phyloP scores from a whole-genome alignment of 2,113 vertebrate species.

The Trogon melanurus region DNA sequence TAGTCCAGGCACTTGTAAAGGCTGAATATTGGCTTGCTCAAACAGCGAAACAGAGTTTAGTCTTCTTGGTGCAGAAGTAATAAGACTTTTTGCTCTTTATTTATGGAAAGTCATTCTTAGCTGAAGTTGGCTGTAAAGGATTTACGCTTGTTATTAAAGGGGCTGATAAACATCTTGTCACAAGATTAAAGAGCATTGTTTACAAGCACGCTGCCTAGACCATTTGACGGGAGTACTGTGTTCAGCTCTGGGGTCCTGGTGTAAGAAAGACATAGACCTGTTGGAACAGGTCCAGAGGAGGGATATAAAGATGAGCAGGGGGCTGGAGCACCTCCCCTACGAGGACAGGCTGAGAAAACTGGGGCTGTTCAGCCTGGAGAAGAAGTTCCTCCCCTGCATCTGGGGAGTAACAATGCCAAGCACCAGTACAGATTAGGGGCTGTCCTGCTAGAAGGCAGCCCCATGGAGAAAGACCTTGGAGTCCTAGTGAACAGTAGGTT shows the following conservation, averaged over 20 bases:
- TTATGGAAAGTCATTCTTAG: conserved; percentile 14
- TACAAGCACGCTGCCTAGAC: background rate
- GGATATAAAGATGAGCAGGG: background rate
- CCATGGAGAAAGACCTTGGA: no score
- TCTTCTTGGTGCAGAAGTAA: background rate
- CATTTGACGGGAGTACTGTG: background rate
- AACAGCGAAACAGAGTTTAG: background rate
- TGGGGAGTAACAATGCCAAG: no score
- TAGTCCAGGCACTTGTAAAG: background rate
- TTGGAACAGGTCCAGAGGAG: background rate
- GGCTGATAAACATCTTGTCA: background rate
- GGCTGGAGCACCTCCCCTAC: background rate
- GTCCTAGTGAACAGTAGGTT: no score
- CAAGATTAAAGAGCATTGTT: background rate
- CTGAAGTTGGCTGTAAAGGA: background rate
- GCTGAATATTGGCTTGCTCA: background rate
- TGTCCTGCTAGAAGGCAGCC: no score
- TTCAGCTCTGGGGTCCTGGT: background rate
- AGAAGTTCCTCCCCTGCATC: background rate
- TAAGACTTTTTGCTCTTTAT: background rate
- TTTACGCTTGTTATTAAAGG: background rate
- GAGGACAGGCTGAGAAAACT: background rate
- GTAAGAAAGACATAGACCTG: background rate
- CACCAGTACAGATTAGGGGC: no score
- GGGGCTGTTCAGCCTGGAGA: background rate